phyloP scores from a whole-genome alignment of 2,113 vertebrate genomes.

The Cacatua alba region DNA sequence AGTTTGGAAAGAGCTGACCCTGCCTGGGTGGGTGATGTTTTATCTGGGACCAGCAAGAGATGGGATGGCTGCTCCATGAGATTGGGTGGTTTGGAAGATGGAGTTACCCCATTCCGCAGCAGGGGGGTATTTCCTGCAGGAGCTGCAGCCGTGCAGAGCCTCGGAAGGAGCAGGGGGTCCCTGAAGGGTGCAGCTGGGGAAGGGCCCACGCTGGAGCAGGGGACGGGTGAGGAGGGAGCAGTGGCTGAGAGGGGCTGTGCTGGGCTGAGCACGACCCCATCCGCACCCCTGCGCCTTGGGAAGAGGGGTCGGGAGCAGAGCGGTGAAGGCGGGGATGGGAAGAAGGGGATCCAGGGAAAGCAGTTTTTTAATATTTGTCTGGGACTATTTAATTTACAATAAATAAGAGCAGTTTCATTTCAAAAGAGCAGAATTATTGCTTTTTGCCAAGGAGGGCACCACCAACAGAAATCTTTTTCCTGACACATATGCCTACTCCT shows the following conservation, averaged over 20 bases:
- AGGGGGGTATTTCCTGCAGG: background rate
- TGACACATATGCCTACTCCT: background rate
- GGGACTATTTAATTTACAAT: background rate
- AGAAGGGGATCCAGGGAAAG: fast-evolving
- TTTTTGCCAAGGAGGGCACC: background rate
- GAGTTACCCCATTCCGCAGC: background rate
- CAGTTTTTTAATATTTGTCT: background rate
- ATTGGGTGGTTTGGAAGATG: background rate
- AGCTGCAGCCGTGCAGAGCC: background rate
- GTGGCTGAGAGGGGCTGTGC: too few relatives aligned
- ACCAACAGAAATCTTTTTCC: background rate
- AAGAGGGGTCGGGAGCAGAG: background rate
- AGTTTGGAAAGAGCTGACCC: background rate
- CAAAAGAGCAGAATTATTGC: background rate
- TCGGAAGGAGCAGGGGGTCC: background rate
- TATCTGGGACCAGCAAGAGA: background rate
- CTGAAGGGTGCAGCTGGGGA: background rate
- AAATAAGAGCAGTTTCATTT: background rate
- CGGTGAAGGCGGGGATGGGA: background rate
- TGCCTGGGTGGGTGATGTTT: background rate
- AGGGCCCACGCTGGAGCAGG: background rate
- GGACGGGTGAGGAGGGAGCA: background rate
- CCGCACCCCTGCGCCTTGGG: background rate
- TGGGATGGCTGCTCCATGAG: background rate
- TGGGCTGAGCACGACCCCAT: background rate